A percentile compares a stretch with the other conserved stretches of the same genome.
Evolutionary conservation across 1,140 invertebrate species (phyloP).

Genomic region (Aphelenchoides avenae): DNA sequence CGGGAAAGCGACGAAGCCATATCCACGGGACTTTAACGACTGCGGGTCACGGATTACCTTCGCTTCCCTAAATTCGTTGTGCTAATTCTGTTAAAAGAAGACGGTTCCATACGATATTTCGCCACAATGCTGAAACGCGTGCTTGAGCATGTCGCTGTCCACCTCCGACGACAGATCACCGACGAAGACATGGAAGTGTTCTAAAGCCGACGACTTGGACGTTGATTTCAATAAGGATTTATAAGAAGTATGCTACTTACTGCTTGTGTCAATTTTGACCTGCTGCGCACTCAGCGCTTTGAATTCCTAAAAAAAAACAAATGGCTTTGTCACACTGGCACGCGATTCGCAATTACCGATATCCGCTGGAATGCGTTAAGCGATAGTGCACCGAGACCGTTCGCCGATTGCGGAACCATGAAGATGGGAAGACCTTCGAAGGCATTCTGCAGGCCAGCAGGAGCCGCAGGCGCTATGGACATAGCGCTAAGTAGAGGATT

Average conservation of each 20-base stretch:
- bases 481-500: too few relatives aligned
- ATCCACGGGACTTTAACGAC: constrained; percentile 96
- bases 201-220: constrained; percentile 45
- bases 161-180: constrained; percentile 97
- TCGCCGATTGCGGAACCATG: constrained; percentile 17
- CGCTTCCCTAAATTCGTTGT: constrained; percentile 41
- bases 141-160: constrained; percentile 86
- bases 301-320: constrained; percentile 26
- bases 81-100: not conserved
- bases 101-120: constrained; percentile 74
- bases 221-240: constrained; percentile 9
- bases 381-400: constrained; percentile 30
- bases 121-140: constrained; percentile 92
- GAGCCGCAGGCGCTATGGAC: too few relatives aligned
- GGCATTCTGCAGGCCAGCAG: too few relatives aligned
- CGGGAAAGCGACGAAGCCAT: constrained; percentile 98
- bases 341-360: constrained; percentile 4
- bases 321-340: not conserved
- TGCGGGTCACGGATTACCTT: constrained; percentile 76
- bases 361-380: constrained; percentile 28
- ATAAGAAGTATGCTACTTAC: constrained; percentile 19
- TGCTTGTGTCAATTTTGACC: constrained; percentile 39
- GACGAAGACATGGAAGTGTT: constrained; percentile 96
- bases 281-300: constrained; percentile 18
- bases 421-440: constrained; percentile 28